These are phyloP conservation scores for Cyclura pinguis DNA, from an alignment of 2,797 vertebrate genomes.

Conservation along the genomic window DNA sequence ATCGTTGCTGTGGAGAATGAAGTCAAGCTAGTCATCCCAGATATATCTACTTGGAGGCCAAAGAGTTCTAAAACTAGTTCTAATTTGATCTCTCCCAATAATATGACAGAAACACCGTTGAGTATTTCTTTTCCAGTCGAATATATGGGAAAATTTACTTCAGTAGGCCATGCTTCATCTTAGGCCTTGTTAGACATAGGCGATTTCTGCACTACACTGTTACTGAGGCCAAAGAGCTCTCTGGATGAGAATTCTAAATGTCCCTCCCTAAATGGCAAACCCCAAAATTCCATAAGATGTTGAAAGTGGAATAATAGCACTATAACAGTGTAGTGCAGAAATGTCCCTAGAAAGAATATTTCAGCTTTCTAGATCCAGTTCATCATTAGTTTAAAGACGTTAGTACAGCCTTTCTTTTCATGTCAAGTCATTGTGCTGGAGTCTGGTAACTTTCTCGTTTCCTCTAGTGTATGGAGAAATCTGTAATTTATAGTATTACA, in stretches of 20 bases:
- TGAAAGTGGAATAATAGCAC: too few relatives aligned
- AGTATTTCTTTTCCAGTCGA: slow-evolving; percentile 20
- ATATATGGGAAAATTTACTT: slow-evolving; percentile 35
- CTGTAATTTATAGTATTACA: slow-evolving; percentile 71
- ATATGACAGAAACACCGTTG: background rate
- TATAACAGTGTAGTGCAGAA: too few relatives aligned
- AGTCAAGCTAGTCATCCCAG: background rate
- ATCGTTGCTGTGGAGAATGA: background rate
- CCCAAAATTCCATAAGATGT: too few relatives aligned
- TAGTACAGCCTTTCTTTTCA: slow-evolving; percentile 46
- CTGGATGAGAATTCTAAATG: too few relatives aligned
- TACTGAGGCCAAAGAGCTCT: too few relatives aligned
- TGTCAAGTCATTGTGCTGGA: slow-evolving; percentile 46
- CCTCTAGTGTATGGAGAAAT: slow-evolving; percentile 41
- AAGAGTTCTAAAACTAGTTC: background rate
- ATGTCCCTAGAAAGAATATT: background rate
- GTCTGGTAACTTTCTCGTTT: slow-evolving; percentile 59
- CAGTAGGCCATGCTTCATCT: background rate
- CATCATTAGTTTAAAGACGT: slow-evolving; percentile 40
- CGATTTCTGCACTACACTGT: too few relatives aligned
- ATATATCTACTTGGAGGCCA: background rate
- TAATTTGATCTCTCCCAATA: slow-evolving; percentile 16
- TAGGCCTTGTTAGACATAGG: background rate
- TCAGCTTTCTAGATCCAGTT: slow-evolving; percentile 29
- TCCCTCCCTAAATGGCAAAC: too few relatives aligned